phyloP scores from a whole-genome alignment of 2,888 invertebrate species.

The Pseudococcus viburni region DNA sequence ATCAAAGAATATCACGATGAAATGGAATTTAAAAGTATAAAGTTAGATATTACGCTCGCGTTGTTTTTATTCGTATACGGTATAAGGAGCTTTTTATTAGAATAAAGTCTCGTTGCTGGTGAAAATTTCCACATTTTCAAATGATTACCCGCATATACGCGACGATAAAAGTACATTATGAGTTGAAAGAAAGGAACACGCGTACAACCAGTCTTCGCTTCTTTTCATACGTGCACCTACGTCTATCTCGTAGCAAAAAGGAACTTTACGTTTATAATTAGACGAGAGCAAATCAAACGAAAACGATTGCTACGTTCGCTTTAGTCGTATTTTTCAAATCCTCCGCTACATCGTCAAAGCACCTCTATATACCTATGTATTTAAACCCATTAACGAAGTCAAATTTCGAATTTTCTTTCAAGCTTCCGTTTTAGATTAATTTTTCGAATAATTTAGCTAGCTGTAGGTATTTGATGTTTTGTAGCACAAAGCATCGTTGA shows the following conservation, averaged over 20 bases:
- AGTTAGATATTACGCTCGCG: constrained; percentile 14
- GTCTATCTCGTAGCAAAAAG: neutral
- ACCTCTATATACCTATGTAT: neutral
- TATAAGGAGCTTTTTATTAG: constrained; percentile 25
- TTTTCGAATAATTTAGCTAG: neutral
- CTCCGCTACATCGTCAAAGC: neutral
- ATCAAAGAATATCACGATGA: constrained; percentile 7
- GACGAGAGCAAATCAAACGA: constrained; percentile 6
- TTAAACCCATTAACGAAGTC: neutral
- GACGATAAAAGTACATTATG: neutral
- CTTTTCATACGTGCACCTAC: neutral
- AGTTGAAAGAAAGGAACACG: neutral
- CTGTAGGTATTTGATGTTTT: neutral
- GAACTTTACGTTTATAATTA: neutral
- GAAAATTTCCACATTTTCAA: constrained; percentile 45
- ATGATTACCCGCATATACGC: constrained; percentile 25
- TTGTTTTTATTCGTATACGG: constrained; percentile 10
- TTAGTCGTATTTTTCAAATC: neutral
- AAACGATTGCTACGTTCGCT: neutral
- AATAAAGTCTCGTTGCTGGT: neutral
- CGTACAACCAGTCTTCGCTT: neutral
- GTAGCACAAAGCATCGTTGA: neutral
- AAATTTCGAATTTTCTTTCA: neutral
- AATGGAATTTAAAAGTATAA: constrained; percentile 39
- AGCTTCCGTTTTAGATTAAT: neutral